These are phyloP conservation scores for Gallinago stenura DNA, from an alignment of 2,797 vertebrate species.

Conservation along the genomic window DNA sequence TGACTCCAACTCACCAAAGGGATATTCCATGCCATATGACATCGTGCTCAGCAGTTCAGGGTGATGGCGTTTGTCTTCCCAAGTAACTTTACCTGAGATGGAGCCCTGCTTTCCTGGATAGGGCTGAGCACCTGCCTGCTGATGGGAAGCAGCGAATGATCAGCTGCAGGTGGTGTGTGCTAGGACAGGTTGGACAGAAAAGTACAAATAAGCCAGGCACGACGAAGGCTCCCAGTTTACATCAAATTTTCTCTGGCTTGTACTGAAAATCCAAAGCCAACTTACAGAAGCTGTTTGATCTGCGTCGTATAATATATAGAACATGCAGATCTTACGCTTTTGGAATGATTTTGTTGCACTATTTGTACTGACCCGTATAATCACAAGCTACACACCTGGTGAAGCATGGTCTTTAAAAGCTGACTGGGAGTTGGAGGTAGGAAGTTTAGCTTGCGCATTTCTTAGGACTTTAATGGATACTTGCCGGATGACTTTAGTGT, in stretches of 20 bases:
- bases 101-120: no score
- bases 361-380: neutral
- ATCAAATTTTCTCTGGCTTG: neutral
- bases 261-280: neutral
- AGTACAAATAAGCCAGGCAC: neutral
- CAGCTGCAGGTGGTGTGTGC: no score
- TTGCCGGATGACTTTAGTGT: no score
- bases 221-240: neutral
- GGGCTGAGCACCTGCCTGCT: no score
- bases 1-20: neutral
- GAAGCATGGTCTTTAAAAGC: no score
- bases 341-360: neutral
- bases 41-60: neutral
- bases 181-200: neutral
- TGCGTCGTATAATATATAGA: neutral
- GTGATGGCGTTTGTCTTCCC: no score
- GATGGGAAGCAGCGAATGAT: no score
- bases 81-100: no score
- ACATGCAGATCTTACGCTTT: neutral
- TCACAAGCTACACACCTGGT: no score
- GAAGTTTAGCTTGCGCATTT: no score
- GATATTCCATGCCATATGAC: neutral
- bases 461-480: no score
- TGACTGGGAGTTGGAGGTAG: no score
- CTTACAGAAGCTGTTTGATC: neutral